These are phyloP conservation scores for Malurus alboscapulatus DNA, from an alignment of 2,113 vertebrate species.

Conservation along the genomic window DNA sequence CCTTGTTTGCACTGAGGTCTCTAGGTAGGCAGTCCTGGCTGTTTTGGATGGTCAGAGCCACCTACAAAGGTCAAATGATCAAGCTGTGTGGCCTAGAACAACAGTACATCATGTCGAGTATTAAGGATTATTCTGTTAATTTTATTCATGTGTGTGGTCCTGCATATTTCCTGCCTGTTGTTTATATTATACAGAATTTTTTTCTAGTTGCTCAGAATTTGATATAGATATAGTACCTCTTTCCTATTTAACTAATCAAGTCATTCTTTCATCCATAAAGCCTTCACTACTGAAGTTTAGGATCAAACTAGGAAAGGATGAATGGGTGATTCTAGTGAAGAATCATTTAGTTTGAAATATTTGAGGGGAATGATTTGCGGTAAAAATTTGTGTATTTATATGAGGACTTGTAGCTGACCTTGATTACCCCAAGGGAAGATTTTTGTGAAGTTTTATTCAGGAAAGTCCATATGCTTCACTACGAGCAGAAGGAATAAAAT, in stretches of 20 bases:
- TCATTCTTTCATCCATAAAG: background rate
- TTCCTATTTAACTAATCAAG: background rate
- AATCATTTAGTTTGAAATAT: conserved; percentile 1
- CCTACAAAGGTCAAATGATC: background rate
- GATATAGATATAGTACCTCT: background rate
- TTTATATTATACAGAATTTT: background rate
- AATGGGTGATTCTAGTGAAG: background rate
- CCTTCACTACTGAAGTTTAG: background rate
- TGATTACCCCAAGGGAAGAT: background rate
- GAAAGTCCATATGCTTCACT: background rate
- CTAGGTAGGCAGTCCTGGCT: background rate
- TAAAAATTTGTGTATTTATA: conserved; percentile 28
- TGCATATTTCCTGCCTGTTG: background rate
- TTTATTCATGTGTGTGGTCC: conserved; percentile 47
- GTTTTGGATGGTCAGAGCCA: background rate
- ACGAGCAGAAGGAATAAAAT: conserved; percentile 19
- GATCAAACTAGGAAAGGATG: background rate
- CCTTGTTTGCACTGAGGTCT: background rate
- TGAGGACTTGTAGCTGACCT: background rate
- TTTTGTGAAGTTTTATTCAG: background rate
- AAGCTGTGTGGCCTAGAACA: conserved; percentile 19
- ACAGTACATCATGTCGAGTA: background rate
- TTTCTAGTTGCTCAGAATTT: background rate
- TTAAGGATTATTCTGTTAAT: background rate
- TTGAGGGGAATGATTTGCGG: background rate